These are phyloP conservation scores for Heliconius ethilla DNA, from an alignment of 2,888 invertebrate genomes.

Conservation along the genomic window DNA sequence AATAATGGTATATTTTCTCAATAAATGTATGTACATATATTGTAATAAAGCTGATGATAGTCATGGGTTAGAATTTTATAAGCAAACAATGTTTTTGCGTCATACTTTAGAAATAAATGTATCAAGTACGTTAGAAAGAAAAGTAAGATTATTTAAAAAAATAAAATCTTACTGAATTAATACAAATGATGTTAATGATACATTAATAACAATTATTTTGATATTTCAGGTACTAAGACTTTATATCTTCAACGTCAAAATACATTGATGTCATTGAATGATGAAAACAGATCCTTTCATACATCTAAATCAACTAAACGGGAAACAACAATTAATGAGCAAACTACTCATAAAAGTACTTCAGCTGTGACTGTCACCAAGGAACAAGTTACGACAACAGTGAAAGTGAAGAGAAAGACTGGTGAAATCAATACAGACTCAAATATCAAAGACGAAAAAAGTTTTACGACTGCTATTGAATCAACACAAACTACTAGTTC, in stretches of 20 bases:
- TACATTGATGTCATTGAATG: constrained; percentile 53
- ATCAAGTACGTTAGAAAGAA: not conserved
- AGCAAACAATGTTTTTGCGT: not conserved
- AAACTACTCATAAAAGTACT: constrained; percentile 53
- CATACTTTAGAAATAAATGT: not conserved
- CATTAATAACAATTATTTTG: constrained; percentile 1
- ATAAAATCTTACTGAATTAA: not conserved
- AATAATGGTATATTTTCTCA: constrained; percentile 38
- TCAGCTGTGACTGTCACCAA: constrained; percentile 52
- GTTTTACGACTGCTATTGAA: constrained; percentile 44
- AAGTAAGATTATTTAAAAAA: not conserved
- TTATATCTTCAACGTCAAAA: constrained; percentile 47
- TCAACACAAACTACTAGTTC: constrained; percentile 43
- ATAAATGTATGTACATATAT: not conserved
- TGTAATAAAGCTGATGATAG: not conserved
- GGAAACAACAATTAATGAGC: constrained; percentile 58
- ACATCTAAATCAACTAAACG: constrained; percentile 54
- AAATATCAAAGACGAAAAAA: constrained; percentile 46
- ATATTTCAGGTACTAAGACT: constrained; percentile 43
- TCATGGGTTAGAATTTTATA: not conserved
- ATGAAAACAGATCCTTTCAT: constrained; percentile 63
- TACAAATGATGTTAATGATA: not conserved
- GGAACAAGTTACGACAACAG: constrained; percentile 55
- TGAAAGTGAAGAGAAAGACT: constrained; percentile 70
- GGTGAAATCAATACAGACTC: constrained; percentile 51